Evolutionary conservation across 2,797 vertebrate species (phyloP), one percentile per base, ranked within the genome.

Genomic region (Acropternis orthonyx): DNA sequence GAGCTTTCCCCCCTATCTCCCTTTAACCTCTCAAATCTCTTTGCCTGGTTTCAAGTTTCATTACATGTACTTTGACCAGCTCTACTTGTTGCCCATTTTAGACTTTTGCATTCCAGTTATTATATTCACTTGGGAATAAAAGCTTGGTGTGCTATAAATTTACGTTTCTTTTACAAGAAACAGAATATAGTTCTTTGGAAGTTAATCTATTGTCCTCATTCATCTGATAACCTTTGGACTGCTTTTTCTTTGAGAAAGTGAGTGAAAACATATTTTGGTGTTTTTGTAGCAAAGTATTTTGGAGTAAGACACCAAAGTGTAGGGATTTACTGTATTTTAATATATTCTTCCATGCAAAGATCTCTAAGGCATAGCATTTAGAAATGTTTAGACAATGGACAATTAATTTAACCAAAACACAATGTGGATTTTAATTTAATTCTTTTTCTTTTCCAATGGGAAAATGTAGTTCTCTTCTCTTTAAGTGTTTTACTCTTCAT

Each of bases 141-240:
- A 93, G 62, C 79, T 96, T 88, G 81, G 90, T 91, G 89, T 89
- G 85, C 92, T 88, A 92, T 96, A 96, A 96, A 96, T 97, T 95
- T 92, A 69, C 88, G 91, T 96, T 93, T 81, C 79, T 90, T 95
- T 95, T 94, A 96, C 92, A 95, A 95, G 88, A 93, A 96, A 85
- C 95, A 96, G 92, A 93, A 76, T 96, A 67, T 72, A 90, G 68
- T 88, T 96, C 91, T 95, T 96, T 89, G 80, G 91, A 96, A 96
- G 95, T 89, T 96, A 96, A 96, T 96, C 93, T 96, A 79, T 96
- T 97, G 96, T 97, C 91, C 90, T 91, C 94, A 69, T 94, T 96
- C 72, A 46, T 89, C 80, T 96, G 97, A 97, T 97, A 97, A 97
- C 96, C 94, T 96, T 96, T 96, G 92, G 69, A 43, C 91, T 79